Base-by-base conservation (phyloP, 2,888 invertebrate genomes). In the Heliconius charithonia region DNA sequence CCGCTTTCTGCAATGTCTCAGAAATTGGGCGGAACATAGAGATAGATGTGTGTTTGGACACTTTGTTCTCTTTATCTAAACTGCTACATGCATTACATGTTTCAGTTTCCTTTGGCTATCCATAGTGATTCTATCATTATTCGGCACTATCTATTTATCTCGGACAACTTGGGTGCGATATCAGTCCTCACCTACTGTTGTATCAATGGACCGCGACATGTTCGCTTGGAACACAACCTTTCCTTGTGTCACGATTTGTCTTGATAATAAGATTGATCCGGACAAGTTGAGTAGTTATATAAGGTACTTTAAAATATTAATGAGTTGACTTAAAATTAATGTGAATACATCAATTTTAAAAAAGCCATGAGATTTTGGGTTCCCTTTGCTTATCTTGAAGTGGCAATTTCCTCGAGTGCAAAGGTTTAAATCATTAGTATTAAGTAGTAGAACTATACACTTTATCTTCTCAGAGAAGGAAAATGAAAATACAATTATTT, bases 141-240 rank as follows among this genome's bases (percentile, higher is more conserved):
- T 93, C 82, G 96, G 96, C 6, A 93, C 96, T 13, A 86, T 95
- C 29, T 95, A 93, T 83, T 89, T 96, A 63, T 96, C 97, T 37
- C 90, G 91, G 80, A 91, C 95, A 69, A 97, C 96, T 12, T 96
- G 97, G 96, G 88, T 90, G 12, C 95, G 97, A 41, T 97, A 97
- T 87, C 96, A 96, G 88, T 96, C 96, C 66, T 97, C 97, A 10
- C 97, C 97, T 2, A 97, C 97, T 66, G 97, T 97, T 9, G 96
- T 97, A 56, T 97, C 97, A 29, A 97, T 97, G 96, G 97, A 97
- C 88, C 93, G 97, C 3, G 97, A 97, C 87, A 96, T 96, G 93
- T 96, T 96, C 82, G 95, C 96, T 0, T 97, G 97, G 97, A 96
- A 96, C 84, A 96, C 97, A 3, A 96, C 96, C 1, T 97, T 97